Base-by-base conservation (phyloP, 2,888 invertebrate genomes). In the Morinoia aosen region DNA sequence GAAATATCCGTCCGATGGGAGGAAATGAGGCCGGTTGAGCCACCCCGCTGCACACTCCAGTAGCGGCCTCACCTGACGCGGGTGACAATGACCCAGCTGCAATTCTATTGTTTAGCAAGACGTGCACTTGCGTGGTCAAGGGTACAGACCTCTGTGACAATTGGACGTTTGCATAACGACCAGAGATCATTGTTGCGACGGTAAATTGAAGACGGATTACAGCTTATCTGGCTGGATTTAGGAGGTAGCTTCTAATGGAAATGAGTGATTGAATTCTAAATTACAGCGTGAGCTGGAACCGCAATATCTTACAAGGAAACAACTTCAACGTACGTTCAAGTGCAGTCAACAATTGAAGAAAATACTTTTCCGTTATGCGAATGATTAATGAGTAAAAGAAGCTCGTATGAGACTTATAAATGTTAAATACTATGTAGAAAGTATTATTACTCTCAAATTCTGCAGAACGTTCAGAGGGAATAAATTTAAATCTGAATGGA, bases 111-210 rank as follows among this genome's bases (percentile, higher is more conserved):
- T 90, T 90, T 39, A 11, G 40, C 8, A 90, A 40, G 48, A 90
- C 90, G 14, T 88, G 40, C 8, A 14, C 48, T 90, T 48, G 40
- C 16, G 90, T 90, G 90, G 39, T 90, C 90, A 90, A 90, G 90
- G 90, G 19, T 90, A 90, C 39, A 19, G 40, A 90, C 39, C 90
- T 90, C 90, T 39, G 33, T 90, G 40, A 90, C 90, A 90, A 90
- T 90, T 19, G 90, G 48, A 48, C 90, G 90, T 90, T 90, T 90
- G 90, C 90, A 90, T 40, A 90, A 90, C 90, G 40, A 90, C 40
- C 40, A 40, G 19, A 39, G 90, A 40, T 90, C 90, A 40, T 48
- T 19, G 90, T 48, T 76, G 76, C 76, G 76, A 76, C 25, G 25
- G 76, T 33, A 25, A 76, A 16, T 1, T 76, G 76, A 76, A 76